phyloP scores from a whole-genome alignment of 2,888 invertebrate genomes.

The Odontomyia ornata region DNA sequence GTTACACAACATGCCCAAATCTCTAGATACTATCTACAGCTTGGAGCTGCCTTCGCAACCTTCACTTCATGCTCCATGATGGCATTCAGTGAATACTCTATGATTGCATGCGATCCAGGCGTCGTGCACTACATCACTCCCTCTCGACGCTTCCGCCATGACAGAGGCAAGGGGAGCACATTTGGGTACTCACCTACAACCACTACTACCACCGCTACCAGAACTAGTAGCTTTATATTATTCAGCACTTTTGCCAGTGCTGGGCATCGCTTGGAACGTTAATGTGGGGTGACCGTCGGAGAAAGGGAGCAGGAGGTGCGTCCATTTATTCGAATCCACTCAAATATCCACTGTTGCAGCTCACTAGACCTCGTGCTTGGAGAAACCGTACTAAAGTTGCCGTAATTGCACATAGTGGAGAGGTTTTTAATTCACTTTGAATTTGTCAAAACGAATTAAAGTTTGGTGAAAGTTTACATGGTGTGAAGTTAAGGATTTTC shows the following conservation, averaged over 20 bases:
- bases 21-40: conserved; percentile 42
- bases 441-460: conserved; percentile 47
- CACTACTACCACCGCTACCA: not conserved
- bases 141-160: not conserved
- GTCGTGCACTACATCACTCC: not conserved
- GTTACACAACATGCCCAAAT: conserved; percentile 39
- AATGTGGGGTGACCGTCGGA: too few species aligned
- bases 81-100: conserved; percentile 28
- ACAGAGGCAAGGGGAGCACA: not conserved
- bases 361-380: conserved; percentile 5
- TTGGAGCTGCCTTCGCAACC: not conserved
- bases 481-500: conserved; percentile 37
- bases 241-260: conserved; percentile 32
- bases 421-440: conserved; percentile 46
- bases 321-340: conserved; percentile 23
- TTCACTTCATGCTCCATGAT: conserved; percentile 12
- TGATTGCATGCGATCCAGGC: conserved; percentile 37
- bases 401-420: conserved; percentile 43
- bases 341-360: conserved; percentile 19
- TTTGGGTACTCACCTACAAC: not conserved
- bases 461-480: conserved; percentile 40
- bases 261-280: conserved; percentile 3
- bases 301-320: not conserved
- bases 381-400: conserved; percentile 19
- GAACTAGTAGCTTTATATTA: conserved; percentile 15